Conservation (phyloP, 2,113 vertebrate genomes). For the Burhinus bistriatus region DNA sequence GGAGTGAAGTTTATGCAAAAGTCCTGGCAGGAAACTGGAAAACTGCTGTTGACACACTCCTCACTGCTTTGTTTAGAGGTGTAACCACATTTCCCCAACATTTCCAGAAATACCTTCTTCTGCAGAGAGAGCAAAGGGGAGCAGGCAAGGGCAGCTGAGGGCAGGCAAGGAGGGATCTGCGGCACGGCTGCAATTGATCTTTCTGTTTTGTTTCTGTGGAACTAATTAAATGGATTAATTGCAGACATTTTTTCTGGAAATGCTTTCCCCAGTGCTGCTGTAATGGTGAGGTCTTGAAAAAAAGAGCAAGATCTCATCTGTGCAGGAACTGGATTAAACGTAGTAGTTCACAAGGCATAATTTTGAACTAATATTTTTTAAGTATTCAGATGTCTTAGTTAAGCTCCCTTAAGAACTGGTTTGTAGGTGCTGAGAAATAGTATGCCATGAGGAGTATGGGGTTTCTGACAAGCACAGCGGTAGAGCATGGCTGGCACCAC, state of each 20-base stretch:
- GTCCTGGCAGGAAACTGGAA: background rate
- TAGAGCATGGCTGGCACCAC: background rate
- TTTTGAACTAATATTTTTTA: background rate
- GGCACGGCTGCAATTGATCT: constrained; percentile 30
- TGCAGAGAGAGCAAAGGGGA: constrained; percentile 68
- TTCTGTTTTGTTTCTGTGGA: constrained; percentile 52
- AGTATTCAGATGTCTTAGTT: background rate
- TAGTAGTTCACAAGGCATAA: background rate
- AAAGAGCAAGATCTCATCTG: background rate
- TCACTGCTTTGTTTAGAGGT: constrained; percentile 47
- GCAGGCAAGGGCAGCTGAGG: constrained; percentile 56
- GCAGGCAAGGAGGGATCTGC: constrained; percentile 10
- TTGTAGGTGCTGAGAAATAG: background rate
- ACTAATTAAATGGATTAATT: constrained; percentile 49
- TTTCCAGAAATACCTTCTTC: constrained; percentile 64
- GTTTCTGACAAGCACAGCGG: background rate
- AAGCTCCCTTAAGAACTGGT: background rate
- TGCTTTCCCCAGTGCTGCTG: background rate
- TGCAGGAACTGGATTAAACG: background rate
- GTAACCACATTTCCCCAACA: constrained; percentile 56
- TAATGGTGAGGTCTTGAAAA: background rate
- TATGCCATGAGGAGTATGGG: background rate
- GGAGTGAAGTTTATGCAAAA: background rate
- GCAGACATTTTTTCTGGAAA: background rate
- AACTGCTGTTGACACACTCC: constrained; percentile 13